phyloP scores from a whole-genome alignment of 1,140 invertebrate genomes.

The Arctopsyche grandis region DNA sequence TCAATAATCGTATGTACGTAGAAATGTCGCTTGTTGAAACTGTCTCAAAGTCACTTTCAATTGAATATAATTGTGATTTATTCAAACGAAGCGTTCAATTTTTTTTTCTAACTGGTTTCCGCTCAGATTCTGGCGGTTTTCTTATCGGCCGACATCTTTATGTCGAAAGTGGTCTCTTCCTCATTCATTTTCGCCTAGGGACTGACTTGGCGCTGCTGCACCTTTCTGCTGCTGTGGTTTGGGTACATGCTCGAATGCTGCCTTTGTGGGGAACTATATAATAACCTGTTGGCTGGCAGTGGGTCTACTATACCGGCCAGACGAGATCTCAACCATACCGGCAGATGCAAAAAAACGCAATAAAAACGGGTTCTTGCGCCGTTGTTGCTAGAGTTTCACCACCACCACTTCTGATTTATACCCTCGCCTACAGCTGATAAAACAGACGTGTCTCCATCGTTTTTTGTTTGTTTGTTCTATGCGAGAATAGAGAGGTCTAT shows the following conservation, averaged over 20 bases:
- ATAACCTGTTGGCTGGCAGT: constrained; percentile 6
- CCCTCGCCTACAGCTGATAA: neutral
- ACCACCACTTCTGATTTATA: constrained; percentile 7
- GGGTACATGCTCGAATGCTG: neutral
- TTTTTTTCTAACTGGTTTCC: too few species aligned
- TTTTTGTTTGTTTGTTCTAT: neutral
- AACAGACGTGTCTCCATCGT: neutral
- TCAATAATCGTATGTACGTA: too few species aligned
- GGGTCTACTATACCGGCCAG: neutral
- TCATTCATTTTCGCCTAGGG: neutral
- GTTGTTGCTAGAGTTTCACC: constrained; percentile 5
- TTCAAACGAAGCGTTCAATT: too few species aligned
- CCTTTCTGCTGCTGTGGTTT: neutral
- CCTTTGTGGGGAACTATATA: neutral
- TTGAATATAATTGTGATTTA: too few species aligned
- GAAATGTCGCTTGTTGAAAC: too few species aligned
- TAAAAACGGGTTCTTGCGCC: constrained; percentile 31
- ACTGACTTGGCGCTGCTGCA: neutral
- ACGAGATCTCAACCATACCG: constrained; percentile 1
- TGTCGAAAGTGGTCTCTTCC: constrained; percentile 6
- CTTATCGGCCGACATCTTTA: neutral
- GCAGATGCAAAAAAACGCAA: constrained; percentile 16
- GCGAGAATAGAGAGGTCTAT: neutral
- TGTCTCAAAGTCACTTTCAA: too few species aligned
- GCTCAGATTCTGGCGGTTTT: neutral